These are phyloP conservation scores for Cliona cf. orientalis DNA, from an alignment of 37 sponge, comb jelly and placozoan species.

Conservation along the genomic window DNA sequence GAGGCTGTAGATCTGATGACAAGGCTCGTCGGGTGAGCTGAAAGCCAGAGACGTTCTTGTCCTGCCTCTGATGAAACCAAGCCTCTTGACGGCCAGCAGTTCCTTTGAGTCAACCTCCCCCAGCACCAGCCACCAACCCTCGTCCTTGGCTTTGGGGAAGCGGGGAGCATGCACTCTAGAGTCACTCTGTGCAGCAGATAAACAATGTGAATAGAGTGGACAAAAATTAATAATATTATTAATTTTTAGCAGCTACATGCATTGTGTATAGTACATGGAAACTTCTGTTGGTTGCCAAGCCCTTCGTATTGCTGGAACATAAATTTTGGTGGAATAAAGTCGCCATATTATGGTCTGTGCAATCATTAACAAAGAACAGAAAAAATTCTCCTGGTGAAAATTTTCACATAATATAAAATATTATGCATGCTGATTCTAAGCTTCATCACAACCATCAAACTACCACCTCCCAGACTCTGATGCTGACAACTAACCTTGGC, in stretches of 20 bases:
- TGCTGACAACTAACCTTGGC: conserved; percentile 17
- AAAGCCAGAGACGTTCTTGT: conserved; percentile 73
- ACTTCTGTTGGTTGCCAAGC: too few relatives aligned
- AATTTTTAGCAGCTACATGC: too few relatives aligned
- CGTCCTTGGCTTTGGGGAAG: conserved; percentile 93
- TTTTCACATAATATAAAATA: too few relatives aligned
- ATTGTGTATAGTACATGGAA: too few relatives aligned
- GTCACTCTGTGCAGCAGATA: conserved; percentile 5
- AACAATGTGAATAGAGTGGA: neutral
- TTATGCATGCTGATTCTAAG: too few relatives aligned
- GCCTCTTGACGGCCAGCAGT: conserved; percentile 89
- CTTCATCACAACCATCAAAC: too few relatives aligned
- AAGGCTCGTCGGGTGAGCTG: conserved; percentile 68
- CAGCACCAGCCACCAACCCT: conserved; percentile 94
- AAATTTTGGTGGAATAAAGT: too few relatives aligned
- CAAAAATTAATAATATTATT: neutral
- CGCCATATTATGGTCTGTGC: too few relatives aligned
- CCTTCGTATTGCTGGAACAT: too few relatives aligned
- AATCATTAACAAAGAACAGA: neutral
- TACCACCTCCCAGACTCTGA: too few relatives aligned
- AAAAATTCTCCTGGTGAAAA: neutral
- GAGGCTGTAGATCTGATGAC: conserved; percentile 74
- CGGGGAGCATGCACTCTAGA: conserved; percentile 65
- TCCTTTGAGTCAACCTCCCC: conserved; percentile 86
- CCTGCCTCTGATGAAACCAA: conserved; percentile 62